Evolutionary conservation across 2,888 invertebrate species (phyloP).

Genomic region (Yponomeuta sedellus): DNA sequence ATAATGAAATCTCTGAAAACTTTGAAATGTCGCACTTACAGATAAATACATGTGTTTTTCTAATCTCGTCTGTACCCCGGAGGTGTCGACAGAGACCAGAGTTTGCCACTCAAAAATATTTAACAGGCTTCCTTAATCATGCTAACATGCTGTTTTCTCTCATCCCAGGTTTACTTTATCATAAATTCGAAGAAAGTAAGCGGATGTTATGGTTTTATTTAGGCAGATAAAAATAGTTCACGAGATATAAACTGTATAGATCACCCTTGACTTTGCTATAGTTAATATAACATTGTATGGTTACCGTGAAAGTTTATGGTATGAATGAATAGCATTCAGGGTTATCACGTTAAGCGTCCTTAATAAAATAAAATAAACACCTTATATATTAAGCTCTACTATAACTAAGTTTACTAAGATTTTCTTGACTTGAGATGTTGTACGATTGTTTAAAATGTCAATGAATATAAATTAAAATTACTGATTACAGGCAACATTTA

Average conservation of each 20-base stretch:
- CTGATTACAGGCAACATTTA: no score
- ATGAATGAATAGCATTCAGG: neutral
- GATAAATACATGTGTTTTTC: no score
- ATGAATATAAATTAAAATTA: no score
- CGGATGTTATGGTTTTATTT: neutral
- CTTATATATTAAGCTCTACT: neutral
- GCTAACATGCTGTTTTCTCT: neutral
- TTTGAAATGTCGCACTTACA: no score
- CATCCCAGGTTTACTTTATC: neutral
- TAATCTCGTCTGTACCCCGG: no score
- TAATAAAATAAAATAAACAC: no score
- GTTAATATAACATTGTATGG: neutral
- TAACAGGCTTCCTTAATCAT: neutral
- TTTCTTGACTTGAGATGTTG: no score
- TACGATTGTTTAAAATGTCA: no score
- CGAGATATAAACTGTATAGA: neutral
- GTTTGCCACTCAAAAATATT: neutral
- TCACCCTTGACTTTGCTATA: neutral
- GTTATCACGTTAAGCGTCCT: neutral
- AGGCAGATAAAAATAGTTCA: neutral
- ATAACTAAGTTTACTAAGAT: no score
- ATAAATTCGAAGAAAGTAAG: constrained; percentile 1
- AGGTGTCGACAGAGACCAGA: no score
- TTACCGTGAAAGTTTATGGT: neutral
- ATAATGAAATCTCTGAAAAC: no score